A percentile compares a stretch with the other conserved stretches of the same genome.
Evolutionary conservation across 30 jellyfish, hydroid and myxozoan species (phyloP).

Genomic region (Aurelia aurita): DNA sequence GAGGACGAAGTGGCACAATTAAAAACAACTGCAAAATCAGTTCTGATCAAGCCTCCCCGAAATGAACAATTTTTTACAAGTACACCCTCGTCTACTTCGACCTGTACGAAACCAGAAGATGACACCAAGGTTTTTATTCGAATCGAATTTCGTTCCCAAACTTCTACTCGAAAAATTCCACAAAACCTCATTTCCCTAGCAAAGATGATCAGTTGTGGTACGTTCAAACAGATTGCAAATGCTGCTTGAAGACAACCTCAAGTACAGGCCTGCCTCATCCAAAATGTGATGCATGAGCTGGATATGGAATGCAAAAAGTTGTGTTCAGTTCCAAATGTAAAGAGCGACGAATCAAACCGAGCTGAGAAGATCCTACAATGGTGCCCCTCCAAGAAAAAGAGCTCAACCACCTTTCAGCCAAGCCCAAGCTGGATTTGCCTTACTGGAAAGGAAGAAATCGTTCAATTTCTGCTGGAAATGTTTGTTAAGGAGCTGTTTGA

Average conservation of each 20-base stretch:
- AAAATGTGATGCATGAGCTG: conserved; percentile 21
- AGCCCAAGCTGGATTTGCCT: conserved; percentile 41
- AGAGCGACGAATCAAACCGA: conserved; percentile 29
- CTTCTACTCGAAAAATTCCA: no score
- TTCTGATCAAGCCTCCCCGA: no score
- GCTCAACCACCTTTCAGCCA: neutral
- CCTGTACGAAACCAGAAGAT: no score
- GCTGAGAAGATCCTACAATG: conserved; percentile 29
- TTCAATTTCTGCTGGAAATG: conserved; percentile 20
- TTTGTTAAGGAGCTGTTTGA: conserved; percentile 24
- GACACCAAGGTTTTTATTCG: no score
- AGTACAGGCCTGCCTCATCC: conserved; percentile 9
- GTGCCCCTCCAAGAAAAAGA: conserved; percentile 26
- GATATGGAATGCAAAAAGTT: conserved; percentile 43
- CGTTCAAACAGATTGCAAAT: conserved; percentile 35
- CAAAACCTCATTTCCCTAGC: no score
- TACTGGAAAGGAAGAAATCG: conserved; percentile 39
- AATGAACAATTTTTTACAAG: no score
- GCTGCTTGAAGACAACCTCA: conserved; percentile 46
- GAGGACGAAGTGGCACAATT: no score
- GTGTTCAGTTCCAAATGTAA: conserved; percentile 20
- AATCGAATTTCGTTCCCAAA: no score
- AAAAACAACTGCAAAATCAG: no score
- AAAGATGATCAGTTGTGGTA: no score
- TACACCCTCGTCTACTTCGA: no score